Evolutionary conservation across 1,140 invertebrate genomes (phyloP).

Genomic region (Elymnias hypermnestra): DNA sequence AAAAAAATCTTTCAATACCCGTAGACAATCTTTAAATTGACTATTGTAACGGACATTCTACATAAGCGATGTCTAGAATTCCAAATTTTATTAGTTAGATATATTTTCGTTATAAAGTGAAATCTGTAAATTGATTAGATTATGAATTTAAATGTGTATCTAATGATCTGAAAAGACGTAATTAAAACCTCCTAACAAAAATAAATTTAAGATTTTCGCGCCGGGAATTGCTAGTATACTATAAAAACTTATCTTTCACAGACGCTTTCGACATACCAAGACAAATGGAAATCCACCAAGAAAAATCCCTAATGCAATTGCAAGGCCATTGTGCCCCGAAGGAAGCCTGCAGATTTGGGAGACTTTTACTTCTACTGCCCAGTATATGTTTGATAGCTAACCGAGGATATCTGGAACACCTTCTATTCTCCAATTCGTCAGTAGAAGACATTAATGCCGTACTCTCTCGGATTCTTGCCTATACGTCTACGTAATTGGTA

Average conservation of each 20-base stretch:
- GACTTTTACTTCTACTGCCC: constrained; percentile 82
- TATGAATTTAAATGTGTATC: too few species aligned
- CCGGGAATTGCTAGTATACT: too few species aligned
- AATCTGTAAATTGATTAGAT: too few species aligned
- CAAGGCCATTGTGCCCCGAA: constrained; percentile 78
- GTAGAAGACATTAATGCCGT: constrained; percentile 34
- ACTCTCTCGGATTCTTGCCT: constrained; percentile 36
- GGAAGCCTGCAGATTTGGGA: constrained; percentile 81
- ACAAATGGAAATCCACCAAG: constrained; percentile 83
- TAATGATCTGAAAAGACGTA: too few species aligned
- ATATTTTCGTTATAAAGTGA: too few species aligned
- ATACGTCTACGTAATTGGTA: constrained; percentile 36
- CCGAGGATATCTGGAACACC: constrained; percentile 65
- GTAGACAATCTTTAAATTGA: too few species aligned
- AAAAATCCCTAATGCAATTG: constrained; percentile 86
- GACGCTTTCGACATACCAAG: constrained; percentile 80
- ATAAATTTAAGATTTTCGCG: too few species aligned
- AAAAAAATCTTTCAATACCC: too few species aligned
- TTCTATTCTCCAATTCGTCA: constrained; percentile 39
- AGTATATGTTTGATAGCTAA: constrained; percentile 76
- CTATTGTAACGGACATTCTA: too few species aligned
- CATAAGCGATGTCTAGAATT: too few species aligned
- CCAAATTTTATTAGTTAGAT: too few species aligned
- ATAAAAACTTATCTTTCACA: constrained; percentile 44
- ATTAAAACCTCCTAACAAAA: too few species aligned